Base-by-base conservation (phyloP, 1,140 invertebrate species). In the Dryas iulia region DNA sequence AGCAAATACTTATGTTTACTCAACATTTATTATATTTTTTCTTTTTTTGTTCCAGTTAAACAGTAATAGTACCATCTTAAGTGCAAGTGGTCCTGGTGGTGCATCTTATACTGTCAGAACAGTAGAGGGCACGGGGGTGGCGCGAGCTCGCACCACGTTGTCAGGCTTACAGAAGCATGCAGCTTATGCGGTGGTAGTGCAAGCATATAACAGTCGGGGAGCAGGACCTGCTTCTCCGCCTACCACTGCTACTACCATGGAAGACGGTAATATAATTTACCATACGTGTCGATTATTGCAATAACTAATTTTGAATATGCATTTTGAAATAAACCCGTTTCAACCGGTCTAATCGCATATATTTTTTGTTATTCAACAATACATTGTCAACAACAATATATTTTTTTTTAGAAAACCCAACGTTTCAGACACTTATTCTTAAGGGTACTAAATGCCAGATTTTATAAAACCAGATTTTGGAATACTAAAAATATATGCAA, bases 141-240 rank as follows among this genome's bases (percentile, higher is more conserved):
- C 93, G 8, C 77, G 86, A 0, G 91, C 93, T 3, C 66, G 87
- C 3, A 92, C 93, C 0, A 91, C 93, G 0, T 84, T 97, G 6
- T 93, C 93, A 47, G 95, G 95, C 18, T 91, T 99, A 26, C 94
- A 96, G 79, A 97, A 97, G 86, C 98, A 95, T 86, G 96, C 97
- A 0, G 94, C 95, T n/a, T 98, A 98, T 87, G 95, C 95, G 53
- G 94, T 98, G 1, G 95, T 98, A 26, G 96, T 99, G 0, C 97
- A 98, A 86, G 97, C 98, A 2, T 98, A 97, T 82, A 99, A 99
- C 78, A 96, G 96, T 31, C 94, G 97, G 72, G 98, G 98, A 1
- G 95, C 96, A 52, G 98, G 98, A 26, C 98, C 98, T 1, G 94
- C 96, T 18, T 98, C 97, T 3, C 94, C 95, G 10, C 96, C 97